Base-by-base conservation (phyloP, 2,113 vertebrate genomes). In the Solenodon paradoxus region DNA sequence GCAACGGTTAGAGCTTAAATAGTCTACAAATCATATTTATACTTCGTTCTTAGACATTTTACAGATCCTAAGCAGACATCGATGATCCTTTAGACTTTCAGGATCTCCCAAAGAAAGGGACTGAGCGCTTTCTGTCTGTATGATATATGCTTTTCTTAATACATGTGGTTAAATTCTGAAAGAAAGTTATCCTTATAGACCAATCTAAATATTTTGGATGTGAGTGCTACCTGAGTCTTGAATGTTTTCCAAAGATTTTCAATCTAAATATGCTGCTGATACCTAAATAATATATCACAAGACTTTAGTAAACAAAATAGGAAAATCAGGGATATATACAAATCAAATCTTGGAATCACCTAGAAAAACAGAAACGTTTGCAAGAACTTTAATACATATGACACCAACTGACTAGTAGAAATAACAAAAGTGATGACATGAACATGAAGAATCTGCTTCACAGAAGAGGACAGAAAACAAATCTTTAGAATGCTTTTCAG, bases 321-420 rank as follows among this genome's bases (percentile, higher is more conserved):
- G 40, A 32, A 53, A 88, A 82, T 42, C 13, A 38, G 38, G 57
- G 32, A 57, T 85, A 85, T 85, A 81, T 80, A 80, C 15, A 92
- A 74, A 91, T 77, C 30, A 93, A 84, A 93, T 72, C 45, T 17
- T 92, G 55, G 32, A 72, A 68, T 72, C 24, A 96, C 28, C 49
- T 68, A 94, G 61, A 63, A 95, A 94, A 95, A 92, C 24, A 13
- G 95, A 91, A 94, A 85, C 87, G n/a, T 59, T 53, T 75, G 16
- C 22, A 92, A 93, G 53, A 68, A 45, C 55, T 93, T 90, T 95
- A 87, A 83, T 66, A 53, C 4, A 84, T 35, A 64, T 81, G 40
- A 81, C 51, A 93, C 38, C 38, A 74, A 95, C 20, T 75, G 16
- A 35, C 77, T 66, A 63, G 66, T 13, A 88, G 38, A 88, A 85